Percentiles rank a stretch among this genome's conserved stretches.
These are phyloP conservation scores for Dyspetes luteomarginatus DNA, from an alignment of 2,888 invertebrate species.

Conservation along the genomic window DNA sequence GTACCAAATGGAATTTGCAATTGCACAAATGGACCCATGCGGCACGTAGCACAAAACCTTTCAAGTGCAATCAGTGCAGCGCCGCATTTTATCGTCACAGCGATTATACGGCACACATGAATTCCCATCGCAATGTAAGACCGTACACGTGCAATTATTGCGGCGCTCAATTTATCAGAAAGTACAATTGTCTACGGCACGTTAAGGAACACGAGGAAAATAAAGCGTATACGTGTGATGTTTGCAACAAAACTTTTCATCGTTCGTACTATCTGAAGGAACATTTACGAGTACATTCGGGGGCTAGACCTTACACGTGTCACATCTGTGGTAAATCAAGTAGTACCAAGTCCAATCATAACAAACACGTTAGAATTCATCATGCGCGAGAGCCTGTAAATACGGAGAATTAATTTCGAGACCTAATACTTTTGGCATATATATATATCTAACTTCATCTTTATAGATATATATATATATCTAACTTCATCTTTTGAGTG, in stretches of 20 bases:
- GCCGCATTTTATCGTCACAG: constrained; percentile 93
- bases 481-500: neutral
- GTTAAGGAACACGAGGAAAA: constrained; percentile 92
- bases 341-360: constrained; percentile 95
- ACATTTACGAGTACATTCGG: constrained; percentile 94
- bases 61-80: constrained; percentile 92
- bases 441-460: neutral
- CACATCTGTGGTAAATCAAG: constrained; percentile 95
- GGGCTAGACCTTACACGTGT: constrained; percentile 91
- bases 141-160: constrained; percentile 96
- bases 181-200: constrained; percentile 94
- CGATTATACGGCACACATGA: constrained; percentile 93
- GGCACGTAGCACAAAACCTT: constrained; percentile 92
- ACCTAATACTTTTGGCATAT: too few relatives aligned
- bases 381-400: constrained; percentile 94
- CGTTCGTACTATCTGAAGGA: constrained; percentile 94
- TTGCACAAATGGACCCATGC: constrained; percentile 96
- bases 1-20: constrained; percentile 95
- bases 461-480: neutral
- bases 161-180: constrained; percentile 94
- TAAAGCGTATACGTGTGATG: constrained; percentile 90
- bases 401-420: constrained; percentile 89
- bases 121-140: constrained; percentile 92
- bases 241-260: constrained; percentile 93
- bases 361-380: constrained; percentile 95